Evolutionary conservation across 2,888 invertebrate species (phyloP), one percentile per base, ranked within the genome.

Genomic region (Leuctra nigra): DNA sequence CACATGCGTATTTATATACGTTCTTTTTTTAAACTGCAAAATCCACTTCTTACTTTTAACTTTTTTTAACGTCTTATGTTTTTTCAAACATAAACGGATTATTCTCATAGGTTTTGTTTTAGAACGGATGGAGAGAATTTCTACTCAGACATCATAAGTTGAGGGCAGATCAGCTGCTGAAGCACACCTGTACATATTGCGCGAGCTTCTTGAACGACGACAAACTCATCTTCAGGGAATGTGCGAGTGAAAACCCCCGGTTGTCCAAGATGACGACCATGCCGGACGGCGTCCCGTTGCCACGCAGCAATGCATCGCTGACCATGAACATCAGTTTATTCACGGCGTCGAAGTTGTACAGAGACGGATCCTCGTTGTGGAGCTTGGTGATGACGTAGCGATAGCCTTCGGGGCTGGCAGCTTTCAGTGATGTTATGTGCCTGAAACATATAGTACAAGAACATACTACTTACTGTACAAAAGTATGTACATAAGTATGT

Each of bases 251-350:
- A 16, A 59, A 54, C 16, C 62, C 63, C 2, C 57, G 54, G 36
- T 60, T 61, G 56, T 65, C 64, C 55, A 60, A 63, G 16, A 62
- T 52, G 56, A 64, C 62, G 25, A 64, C 29, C 13, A 65, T 55
- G 1, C 65, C 65, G 20, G 61, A 58, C 35, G 59, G 53, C 23
- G 58, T 59, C 7, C 57, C 53, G 25, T 55, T 55, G 33, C 59
- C 50, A 7, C 56, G 39, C 6, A 65, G 59, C 33, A 59, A 54
- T 11, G 58, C 36, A 56, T 65, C 65, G 11, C 64, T 59, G 14
- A 62, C 59, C 61, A 64, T 60, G 54, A 61, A 63, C 39, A 63
- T 57, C 11, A 60, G 55, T 53, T 65, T 65, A 58, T 63, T 59
- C 33, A 60, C 59, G 33, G 59, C 59, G 44, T 64, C 63, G 47